Base-by-base conservation (phyloP, 2,113 vertebrate genomes). In the Cromileptes altivelis region DNA sequence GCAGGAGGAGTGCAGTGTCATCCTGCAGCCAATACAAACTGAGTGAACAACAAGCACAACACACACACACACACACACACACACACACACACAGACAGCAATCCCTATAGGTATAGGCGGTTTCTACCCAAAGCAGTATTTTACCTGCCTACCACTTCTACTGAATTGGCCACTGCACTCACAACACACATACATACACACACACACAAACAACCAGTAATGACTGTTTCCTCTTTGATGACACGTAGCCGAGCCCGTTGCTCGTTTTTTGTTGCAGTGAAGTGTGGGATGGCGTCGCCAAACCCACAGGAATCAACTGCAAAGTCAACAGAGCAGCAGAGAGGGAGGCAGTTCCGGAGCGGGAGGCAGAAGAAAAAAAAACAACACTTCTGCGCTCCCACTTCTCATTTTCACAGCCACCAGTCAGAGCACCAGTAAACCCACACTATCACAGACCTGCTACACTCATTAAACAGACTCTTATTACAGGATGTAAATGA, bases 271-370 rank as follows among this genome's bases (percentile, higher is more conserved):
- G 85, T 81, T 74, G 64, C 27, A 75, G 85, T 50, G 30, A 70
- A 85, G 81, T 86, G 87, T 84, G 81, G 83, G 81, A 82, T 77
- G 81, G 80, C 61, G 76, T 84, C 57, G 88, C 57, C 85, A 81
- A 90, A 88, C 82, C 85, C 79, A 76, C 84, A 87, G 81, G 81
- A 92, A 85, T 92, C 89, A 87, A 85, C 78, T 76, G 80, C 84
- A 86, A 86, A 89, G 87, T 93, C 91, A 88, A 94, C 88, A 93
- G 45, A 45, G 80, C 75, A 64, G 80, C 47, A 73, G 72, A 60
- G 79, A 69, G 75, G 82, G 83, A 65, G 88, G 78, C 78, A 78
- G 85, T 91, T 91, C 88, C 87, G 81, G 87, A 87, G 88, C n/a
- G 2, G 8, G 75, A 33, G 67, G 45, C 47, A 10, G 33, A 33